Percentiles rank a stretch among this genome's conserved stretches.
Conservation (phyloP, 1,140 invertebrate genomes). For the Maconellicoccus hirsutus region DNA sequence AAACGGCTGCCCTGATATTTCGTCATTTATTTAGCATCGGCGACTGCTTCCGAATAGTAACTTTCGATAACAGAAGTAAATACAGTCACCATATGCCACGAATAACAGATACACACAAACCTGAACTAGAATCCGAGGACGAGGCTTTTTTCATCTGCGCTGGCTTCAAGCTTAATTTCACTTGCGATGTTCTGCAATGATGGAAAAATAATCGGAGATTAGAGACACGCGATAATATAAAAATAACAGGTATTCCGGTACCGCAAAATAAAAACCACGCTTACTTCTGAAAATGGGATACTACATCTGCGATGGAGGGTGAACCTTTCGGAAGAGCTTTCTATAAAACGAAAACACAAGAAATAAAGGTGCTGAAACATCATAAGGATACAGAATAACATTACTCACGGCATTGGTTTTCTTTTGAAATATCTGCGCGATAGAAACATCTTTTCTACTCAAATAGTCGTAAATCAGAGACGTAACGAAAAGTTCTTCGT, state of each 20-base stretch:
- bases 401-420: conserved; percentile 30
- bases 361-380: no score
- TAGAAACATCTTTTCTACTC: conserved; percentile 25
- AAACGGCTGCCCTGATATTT: not conserved
- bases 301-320: not conserved
- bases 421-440: conserved; percentile 30
- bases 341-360: not conserved
- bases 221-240: not conserved
- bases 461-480: conserved; percentile 28
- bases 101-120: not conserved
- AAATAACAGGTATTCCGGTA: no score
- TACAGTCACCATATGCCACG: no score
- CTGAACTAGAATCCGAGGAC: conserved; percentile 12
- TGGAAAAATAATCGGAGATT: not conserved
- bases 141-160: not conserved
- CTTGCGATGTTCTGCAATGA: not conserved
- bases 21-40: not conserved
- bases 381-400: not conserved
- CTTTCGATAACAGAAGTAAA: not conserved
- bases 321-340: not conserved
- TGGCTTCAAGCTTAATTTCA: not conserved
- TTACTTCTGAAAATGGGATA: conserved; percentile 1
- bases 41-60: not conserved
- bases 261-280: not conserved
- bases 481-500: not conserved